phyloP scores from a whole-genome alignment of 2,113 vertebrate genomes.

The Dipodomys merriami region DNA sequence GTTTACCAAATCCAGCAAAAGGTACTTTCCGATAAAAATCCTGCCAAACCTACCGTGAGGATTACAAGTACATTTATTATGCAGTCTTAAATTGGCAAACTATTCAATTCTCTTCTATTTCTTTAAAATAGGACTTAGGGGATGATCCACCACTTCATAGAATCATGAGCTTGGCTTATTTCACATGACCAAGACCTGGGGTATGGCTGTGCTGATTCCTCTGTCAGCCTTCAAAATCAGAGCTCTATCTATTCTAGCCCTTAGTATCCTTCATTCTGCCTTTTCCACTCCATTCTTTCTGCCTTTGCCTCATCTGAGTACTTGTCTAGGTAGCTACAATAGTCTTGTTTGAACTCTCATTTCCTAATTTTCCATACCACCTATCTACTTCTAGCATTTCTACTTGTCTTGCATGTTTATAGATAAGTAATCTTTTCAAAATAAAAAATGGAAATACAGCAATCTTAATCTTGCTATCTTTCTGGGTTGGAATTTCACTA shows the following conservation, averaged over 20 bases:
- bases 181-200: not conserved
- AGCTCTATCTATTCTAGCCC: not conserved
- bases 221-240: not conserved
- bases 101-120: not conserved
- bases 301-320: not conserved
- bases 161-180: not conserved
- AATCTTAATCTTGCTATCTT: not conserved
- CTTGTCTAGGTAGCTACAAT: not conserved
- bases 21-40: not conserved
- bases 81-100: conserved; percentile 13
- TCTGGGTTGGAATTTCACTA: not conserved
- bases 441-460: not conserved
- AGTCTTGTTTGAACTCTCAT: not conserved
- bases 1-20: conserved; percentile 35
- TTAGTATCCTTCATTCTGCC: not conserved
- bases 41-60: not conserved
- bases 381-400: not conserved
- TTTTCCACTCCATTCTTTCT: not conserved
- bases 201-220: not conserved
- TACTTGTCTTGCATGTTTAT: not conserved
- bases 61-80: not conserved
- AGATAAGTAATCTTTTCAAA: not conserved
- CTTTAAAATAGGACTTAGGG: not conserved
- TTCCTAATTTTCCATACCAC: conserved; percentile 2
- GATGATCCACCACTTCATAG: not conserved